A percentile compares a stretch with the other conserved stretches of the same genome.
These are phyloP conservation scores for Lordiphosa clarofinis DNA, from an alignment of 1,140 invertebrate species.

Conservation along the genomic window DNA sequence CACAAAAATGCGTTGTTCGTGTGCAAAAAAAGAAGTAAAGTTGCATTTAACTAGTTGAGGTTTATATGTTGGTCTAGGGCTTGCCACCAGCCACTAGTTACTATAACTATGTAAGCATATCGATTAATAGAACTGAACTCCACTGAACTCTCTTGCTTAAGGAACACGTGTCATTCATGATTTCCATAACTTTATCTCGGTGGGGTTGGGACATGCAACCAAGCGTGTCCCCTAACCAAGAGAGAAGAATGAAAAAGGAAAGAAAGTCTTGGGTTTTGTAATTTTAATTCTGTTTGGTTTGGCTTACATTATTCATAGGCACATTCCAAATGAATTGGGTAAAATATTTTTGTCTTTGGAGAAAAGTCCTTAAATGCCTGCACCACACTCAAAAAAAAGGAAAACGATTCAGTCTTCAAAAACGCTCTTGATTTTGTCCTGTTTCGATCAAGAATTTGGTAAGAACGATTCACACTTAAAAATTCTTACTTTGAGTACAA, in stretches of 20 bases:
- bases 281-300: background rate
- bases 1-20: slow-evolving; percentile 74
- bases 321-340: no score
- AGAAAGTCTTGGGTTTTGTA: background rate
- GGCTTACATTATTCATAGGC: background rate
- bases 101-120: slow-evolving; percentile 45
- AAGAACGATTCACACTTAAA: no score
- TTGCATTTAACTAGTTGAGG: slow-evolving; percentile 68
- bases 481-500: no score
- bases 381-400: no score
- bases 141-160: slow-evolving; percentile 40
- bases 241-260: slow-evolving; percentile 3
- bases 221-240: slow-evolving; percentile 34
- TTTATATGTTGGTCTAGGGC: slow-evolving; percentile 37
- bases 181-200: slow-evolving; percentile 57
- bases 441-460: no score
- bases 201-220: slow-evolving; percentile 30
- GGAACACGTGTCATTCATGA: slow-evolving; percentile 62
- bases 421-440: no score
- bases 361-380: no score
- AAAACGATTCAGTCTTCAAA: no score
- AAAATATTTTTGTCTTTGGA: no score
- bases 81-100: slow-evolving; percentile 21
- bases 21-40: slow-evolving; percentile 58
- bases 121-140: slow-evolving; percentile 69